Evolutionary conservation across 37 sponge, comb jelly and placozoan genomes (phyloP).

Genomic region (Chondrosia reniformis): DNA sequence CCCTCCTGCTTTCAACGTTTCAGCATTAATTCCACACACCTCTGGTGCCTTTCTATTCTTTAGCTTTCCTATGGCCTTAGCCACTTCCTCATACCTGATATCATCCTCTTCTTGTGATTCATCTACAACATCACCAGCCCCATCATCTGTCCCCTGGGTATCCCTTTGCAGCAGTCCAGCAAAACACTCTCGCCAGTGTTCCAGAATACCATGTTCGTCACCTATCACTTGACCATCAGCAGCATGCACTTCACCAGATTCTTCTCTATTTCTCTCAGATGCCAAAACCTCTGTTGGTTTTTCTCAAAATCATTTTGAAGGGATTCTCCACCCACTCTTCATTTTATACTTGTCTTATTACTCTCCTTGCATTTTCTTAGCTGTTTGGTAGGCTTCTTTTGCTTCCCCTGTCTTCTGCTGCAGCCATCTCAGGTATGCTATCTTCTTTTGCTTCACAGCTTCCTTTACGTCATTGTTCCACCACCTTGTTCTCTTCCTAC

Average conservation of each 20-base stretch:
- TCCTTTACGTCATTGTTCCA: constrained; percentile 2
- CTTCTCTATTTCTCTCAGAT: not conserved
- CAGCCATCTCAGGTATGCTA: constrained; percentile 1
- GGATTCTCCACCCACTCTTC: not conserved
- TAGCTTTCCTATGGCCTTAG: constrained; percentile 7
- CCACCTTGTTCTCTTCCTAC: constrained; percentile 7
- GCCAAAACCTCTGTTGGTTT: not conserved
- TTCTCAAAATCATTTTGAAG: constrained; percentile 1
- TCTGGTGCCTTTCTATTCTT: constrained; percentile 6
- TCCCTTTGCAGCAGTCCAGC: not conserved
- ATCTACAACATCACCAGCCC: not conserved
- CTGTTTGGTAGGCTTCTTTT: constrained; percentile 1
- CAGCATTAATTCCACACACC: constrained; percentile 1
- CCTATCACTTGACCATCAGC: not conserved
- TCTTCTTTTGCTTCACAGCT: constrained; percentile 1
- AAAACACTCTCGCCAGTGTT: not conserved
- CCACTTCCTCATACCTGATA: constrained; percentile 5
- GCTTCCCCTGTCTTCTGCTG: constrained; percentile 3
- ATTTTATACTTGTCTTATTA: constrained; percentile 9
- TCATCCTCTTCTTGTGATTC: not conserved
- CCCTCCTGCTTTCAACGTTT: constrained; percentile 7
- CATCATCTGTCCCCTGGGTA: not conserved
- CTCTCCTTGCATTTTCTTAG: constrained; percentile 11
- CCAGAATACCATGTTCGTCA: not conserved
- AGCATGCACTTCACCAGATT: not conserved